Evolutionary conservation across 2,797 vertebrate genomes (phyloP), one percentile per base, ranked within the genome.

Genomic region (Oryzias sinensis): DNA sequence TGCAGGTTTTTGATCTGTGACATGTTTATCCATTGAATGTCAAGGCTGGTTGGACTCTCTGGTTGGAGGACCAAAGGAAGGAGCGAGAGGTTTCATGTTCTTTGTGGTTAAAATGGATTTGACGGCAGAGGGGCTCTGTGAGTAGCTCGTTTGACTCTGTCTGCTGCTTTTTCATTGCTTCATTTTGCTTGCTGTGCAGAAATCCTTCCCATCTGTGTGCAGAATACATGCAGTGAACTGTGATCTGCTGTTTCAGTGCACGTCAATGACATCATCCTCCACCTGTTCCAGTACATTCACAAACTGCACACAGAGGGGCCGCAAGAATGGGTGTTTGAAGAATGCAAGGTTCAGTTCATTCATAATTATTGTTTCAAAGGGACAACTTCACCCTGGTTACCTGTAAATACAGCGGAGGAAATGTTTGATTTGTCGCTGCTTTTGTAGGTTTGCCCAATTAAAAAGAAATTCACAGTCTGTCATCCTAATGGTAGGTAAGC

Each of bases 231-330:
- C 48, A 42, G 2, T 16, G 11, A 53, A 53, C 3, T 17, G 1
- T 62, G 15, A 8, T 37, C 8, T 66, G 48, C 91, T 74, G 58
- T 77, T 80, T 72, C 83, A 99, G 97, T 98, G 85, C 96, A 99
- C 3, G 93, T 99, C 29, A 96, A 99, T 81, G 97, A 99, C 90
- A 99, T 99, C 87, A 96, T 99, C 92, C 95, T 96, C 82, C 97
- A 99, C 92, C 98, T 99, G 96, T 99, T 99, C 91, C 97, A 99
- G 56, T 99, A 99, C 85, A 93, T 99, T 87, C 94, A 98, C 90
- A 98, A 97, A 69, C 91, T 99, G 24, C 93, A 97, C 8, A 93
- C 93, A 7, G 95, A 98, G 90, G 97, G 97, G 56, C 96, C 97
- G 76, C 96, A 97, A 84, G 94, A 94, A 84, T 99, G 97, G 97